Conservation (phyloP, 2,113 vertebrate genomes). For the Sorex fumeus region DNA sequence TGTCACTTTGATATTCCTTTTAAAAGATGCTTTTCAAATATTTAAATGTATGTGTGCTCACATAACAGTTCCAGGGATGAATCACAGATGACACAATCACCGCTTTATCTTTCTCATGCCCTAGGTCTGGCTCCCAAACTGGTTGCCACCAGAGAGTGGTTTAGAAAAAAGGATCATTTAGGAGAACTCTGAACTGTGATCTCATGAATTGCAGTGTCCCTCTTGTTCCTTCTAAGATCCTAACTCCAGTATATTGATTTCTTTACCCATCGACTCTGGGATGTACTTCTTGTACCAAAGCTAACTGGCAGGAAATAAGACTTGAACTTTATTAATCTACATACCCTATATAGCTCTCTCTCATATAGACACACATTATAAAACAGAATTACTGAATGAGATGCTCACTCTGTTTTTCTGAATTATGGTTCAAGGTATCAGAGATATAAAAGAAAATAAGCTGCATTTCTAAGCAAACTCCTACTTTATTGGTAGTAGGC, state of each 20-base stretch:
- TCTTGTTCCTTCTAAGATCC: conserved; percentile 7
- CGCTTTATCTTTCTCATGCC: conserved; percentile 77
- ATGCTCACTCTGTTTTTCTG: background rate
- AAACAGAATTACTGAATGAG: background rate
- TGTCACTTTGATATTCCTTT: conserved; percentile 90
- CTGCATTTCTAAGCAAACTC: background rate
- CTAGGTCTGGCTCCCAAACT: conserved; percentile 72
- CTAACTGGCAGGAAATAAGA: background rate
- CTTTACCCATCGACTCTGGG: background rate
- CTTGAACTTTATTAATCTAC: conserved; percentile 13
- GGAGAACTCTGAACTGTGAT: background rate
- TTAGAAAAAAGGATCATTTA: conserved; percentile 65
- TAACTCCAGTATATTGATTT: background rate
- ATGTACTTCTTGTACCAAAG: background rate
- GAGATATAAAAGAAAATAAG: conserved; percentile 19
- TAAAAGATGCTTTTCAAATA: conserved; percentile 90
- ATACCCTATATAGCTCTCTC: background rate
- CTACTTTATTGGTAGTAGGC: conserved; percentile 30
- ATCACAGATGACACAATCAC: conserved; percentile 79
- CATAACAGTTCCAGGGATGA: conserved; percentile 83
- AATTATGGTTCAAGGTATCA: conserved; percentile 28
- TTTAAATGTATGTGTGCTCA: conserved; percentile 90
- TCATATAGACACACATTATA: background rate
- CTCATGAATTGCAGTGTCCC: background rate
- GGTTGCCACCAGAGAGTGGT: conserved; percentile 59